These are phyloP conservation scores for Sparus aurata DNA, from an alignment of 2,797 vertebrate genomes.

Conservation along the genomic window DNA sequence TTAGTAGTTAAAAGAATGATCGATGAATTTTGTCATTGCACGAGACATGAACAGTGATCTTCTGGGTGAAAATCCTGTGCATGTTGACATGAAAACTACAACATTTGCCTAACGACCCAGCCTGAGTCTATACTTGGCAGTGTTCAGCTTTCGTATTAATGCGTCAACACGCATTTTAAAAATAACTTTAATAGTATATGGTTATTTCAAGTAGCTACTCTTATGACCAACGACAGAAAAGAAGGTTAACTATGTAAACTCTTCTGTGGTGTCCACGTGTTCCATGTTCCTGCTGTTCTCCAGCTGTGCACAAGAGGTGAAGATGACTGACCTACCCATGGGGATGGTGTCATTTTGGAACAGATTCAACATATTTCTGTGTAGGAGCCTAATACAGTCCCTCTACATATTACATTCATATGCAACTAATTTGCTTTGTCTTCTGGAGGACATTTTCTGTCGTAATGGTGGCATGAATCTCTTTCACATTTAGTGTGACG, in stretches of 20 bases:
- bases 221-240: background rate
- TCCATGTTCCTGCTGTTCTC: background rate
- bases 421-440: conserved; percentile 10
- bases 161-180: background rate
- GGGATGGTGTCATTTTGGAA: background rate
- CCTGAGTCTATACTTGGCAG: too few relatives aligned
- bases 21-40: too few relatives aligned
- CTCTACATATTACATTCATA: background rate
- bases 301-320: background rate
- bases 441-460: conserved; percentile 13
- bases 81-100: too few relatives aligned
- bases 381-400: background rate
- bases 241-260: background rate
- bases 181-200: background rate
- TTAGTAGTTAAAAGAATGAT: too few relatives aligned
- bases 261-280: background rate
- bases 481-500: background rate
- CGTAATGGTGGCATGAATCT: background rate
- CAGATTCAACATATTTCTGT: background rate
- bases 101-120: background rate
- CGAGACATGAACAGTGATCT: too few relatives aligned
- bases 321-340: background rate
- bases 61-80: too few relatives aligned
- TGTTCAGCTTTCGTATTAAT: background rate
- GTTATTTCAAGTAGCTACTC: background rate